Percentiles rank a stretch among this genome's conserved stretches.
Evolutionary conservation across 2,113 vertebrate genomes (phyloP).

Genomic region (Pedionomus torquatus): DNA sequence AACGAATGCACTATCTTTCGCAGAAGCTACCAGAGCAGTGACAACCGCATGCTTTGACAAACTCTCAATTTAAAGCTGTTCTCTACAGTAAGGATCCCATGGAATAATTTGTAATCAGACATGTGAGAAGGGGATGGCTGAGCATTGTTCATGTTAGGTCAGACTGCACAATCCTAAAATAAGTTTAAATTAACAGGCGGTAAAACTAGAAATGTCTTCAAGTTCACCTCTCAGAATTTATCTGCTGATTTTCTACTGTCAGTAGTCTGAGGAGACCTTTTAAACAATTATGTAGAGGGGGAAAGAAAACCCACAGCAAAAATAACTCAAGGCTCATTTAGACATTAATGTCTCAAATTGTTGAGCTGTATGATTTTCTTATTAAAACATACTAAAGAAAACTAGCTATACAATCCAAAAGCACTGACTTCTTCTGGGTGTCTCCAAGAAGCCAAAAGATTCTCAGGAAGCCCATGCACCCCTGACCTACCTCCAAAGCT

Average conservation of each 20-base stretch:
- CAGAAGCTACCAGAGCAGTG: neutral
- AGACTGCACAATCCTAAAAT: neutral
- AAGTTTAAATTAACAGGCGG: neutral
- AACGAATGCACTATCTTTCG: neutral
- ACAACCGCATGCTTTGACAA: neutral
- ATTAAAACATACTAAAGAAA: neutral
- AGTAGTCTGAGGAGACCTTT: no score
- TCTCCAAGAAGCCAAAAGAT: neutral
- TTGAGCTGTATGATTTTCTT: neutral
- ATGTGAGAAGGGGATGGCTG: rapidly evolving
- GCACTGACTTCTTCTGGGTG: neutral
- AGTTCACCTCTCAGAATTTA: neutral
- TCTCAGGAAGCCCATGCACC: neutral
- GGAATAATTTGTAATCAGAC: neutral
- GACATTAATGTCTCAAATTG: no score
- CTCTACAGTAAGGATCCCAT: neutral
- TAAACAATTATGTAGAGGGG: neutral
- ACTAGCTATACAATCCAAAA: neutral
- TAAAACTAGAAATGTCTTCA: neutral
- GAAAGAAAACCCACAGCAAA: neutral
- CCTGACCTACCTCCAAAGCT: neutral
- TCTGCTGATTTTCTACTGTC: no score
- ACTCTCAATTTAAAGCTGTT: neutral
- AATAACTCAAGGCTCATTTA: neutral
- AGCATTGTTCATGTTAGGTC: neutral